Base-by-base conservation (phyloP, 2,113 vertebrate genomes). In the Brachionichthys hirsutus region DNA sequence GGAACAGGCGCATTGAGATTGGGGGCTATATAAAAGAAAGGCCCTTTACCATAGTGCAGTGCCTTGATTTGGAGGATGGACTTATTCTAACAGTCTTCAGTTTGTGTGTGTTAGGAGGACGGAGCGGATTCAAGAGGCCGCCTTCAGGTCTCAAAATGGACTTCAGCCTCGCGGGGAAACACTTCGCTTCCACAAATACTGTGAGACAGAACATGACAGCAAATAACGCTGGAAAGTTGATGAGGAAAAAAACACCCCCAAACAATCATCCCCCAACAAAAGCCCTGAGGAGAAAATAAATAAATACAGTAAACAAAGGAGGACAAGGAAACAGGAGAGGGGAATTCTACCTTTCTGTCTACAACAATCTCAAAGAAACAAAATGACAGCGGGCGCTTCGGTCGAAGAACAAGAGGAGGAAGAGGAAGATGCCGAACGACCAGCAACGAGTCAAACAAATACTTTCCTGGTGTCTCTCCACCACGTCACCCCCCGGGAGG, bases 61-160 rank as follows among this genome's bases (percentile, higher is more conserved):
- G 80, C 66, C 72, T 68, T 57, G 59, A 52, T 73, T 78, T 77
- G 53, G 48, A 74, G 74, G 50, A 68, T 40, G 3, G 15, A 73
- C 45, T 70, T 80, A 46, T 80, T 79, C 60, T 86, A 90, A 89
- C 87, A 91, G 90, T 91, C 88, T 85, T 87, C 71, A 73, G 76
- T 74, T 79, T 61, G 60, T 50, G 54, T 68, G 73, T 64, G n/a
- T n/a, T n/a, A 85, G 57, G 62, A 76, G 80, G 64, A 83, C 69
- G 75, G 49, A 73, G 61, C 12, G 8, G 73, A 77, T 54, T 71
- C 43, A 69, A 38, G 61, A 60, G 43, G 74, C 40, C 15, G 22
- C 43, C 70, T 47, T 48, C 14, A 60, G n/a, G 3, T 62, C 54
- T 53, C 50, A 15, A 72, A 63, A 68, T 64, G 19, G 40, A 62